phyloP scores from a whole-genome alignment of 2,113 vertebrate genomes.

The Eira barbara region DNA sequence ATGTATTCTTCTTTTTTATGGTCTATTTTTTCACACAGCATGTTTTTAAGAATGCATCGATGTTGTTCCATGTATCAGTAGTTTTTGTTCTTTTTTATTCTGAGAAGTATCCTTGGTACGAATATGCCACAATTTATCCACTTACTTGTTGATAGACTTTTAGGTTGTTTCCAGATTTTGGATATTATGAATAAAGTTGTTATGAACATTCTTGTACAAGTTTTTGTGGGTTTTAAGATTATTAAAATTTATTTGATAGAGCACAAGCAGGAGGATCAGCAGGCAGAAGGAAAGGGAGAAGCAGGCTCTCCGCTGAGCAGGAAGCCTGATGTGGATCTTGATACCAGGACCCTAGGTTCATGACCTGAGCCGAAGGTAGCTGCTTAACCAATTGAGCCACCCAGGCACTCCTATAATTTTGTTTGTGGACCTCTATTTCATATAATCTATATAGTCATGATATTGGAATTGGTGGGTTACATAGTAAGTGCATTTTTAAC shows the following conservation, averaged over 20 bases:
- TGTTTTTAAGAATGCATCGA: background rate
- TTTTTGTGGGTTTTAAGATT: too few relatives aligned
- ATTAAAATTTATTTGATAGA: background rate
- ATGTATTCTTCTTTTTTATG: background rate
- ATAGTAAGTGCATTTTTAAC: background rate
- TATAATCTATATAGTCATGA: background rate
- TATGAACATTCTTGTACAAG: background rate
- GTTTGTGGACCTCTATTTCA: background rate
- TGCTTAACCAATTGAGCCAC: background rate
- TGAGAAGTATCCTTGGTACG: background rate
- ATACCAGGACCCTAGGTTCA: background rate
- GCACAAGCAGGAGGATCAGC: background rate
- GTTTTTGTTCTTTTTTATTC: background rate
- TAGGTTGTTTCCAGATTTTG: background rate
- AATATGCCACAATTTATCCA: background rate
- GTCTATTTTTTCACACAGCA: background rate
- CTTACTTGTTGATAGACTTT: background rate
- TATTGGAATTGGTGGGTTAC: background rate
- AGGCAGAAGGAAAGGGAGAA: too few relatives aligned
- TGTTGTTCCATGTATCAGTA: background rate
- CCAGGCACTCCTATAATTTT: background rate
- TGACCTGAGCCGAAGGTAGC: background rate
- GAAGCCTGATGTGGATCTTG: background rate
- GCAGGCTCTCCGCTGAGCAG: too few relatives aligned
- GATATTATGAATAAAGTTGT: background rate